Conservation (phyloP, 2,888 invertebrate genomes). For the Oligia fasciuncula region DNA sequence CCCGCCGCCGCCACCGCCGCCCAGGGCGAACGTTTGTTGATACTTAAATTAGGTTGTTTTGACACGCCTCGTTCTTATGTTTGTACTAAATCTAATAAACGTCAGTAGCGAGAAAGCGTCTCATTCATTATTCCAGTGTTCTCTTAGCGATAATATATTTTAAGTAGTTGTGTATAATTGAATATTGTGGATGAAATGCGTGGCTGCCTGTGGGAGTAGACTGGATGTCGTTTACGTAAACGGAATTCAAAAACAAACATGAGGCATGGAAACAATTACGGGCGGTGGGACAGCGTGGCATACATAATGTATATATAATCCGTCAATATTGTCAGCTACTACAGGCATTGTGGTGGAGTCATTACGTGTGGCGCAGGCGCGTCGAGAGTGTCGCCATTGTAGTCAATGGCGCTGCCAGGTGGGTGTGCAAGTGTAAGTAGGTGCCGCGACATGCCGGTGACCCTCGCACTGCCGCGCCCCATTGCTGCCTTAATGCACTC, state of each 20-base stretch:
- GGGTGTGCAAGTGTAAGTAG: conserved; percentile 88
- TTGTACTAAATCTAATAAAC: conserved; percentile 90
- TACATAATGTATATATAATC: conserved; percentile 83
- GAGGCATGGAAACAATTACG: conserved; percentile 79
- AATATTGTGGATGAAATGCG: conserved; percentile 62
- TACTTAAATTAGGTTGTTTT: conserved; percentile 90
- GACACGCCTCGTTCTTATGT: conserved; percentile 90
- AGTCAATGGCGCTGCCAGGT: conserved; percentile 87
- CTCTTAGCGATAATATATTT: conserved; percentile 74
- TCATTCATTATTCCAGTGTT: conserved; percentile 82
- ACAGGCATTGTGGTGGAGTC: conserved; percentile 82
- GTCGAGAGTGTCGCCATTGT: conserved; percentile 83
- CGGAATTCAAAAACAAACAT: conserved; percentile 72
- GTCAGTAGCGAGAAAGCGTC: conserved; percentile 82
- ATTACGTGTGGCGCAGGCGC: conserved; percentile 81
- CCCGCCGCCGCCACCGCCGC: conserved; percentile 80
- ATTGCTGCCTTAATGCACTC: conserved; percentile 20
- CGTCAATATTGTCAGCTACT: conserved; percentile 86
- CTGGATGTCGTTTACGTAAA: conserved; percentile 67
- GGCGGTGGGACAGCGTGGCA: conserved; percentile 73
- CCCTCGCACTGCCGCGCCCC: conserved; percentile 74
- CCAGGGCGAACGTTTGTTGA: conserved; percentile 90
- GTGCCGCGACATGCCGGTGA: conserved; percentile 76
- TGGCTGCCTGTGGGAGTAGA: conserved; percentile 45
- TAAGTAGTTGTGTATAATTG: conserved; percentile 71